Percentiles rank a stretch among this genome's conserved stretches.
Conservation (phyloP, 2,888 invertebrate species). For the Synergus laeviventris region DNA sequence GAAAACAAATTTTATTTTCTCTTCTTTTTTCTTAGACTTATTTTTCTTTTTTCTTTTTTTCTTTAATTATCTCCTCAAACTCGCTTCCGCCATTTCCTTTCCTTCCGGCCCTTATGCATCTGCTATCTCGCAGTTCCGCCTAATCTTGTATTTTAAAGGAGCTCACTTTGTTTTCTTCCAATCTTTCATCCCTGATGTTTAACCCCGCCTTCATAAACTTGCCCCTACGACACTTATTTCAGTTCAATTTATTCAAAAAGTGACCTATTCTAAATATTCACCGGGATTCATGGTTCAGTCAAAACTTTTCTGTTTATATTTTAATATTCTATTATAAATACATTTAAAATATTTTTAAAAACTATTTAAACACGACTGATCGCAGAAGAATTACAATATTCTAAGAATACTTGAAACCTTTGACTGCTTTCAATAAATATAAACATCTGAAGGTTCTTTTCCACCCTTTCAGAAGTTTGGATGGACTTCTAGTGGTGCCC, state of each 20-base stretch:
- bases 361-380: no score
- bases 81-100: slow-evolving; percentile 41
- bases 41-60: slow-evolving; percentile 47
- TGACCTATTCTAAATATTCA: slow-evolving; percentile 38
- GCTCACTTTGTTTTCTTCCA: slow-evolving; percentile 39
- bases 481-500: no score
- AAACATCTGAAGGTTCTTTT: no score
- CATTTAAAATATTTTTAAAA: no score
- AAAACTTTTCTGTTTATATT: background rate
- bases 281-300: slow-evolving; percentile 48
- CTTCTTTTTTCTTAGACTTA: slow-evolving; percentile 31
- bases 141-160: slow-evolving; percentile 41
- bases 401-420: background rate
- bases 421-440: no score
- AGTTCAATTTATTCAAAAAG: slow-evolving; percentile 32
- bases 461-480: no score
- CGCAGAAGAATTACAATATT: background rate
- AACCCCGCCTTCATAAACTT: slow-evolving; percentile 45
- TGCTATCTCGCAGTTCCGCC: slow-evolving; percentile 53
- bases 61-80: background rate
- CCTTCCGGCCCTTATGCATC: slow-evolving; percentile 49
- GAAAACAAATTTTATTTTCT: slow-evolving; percentile 35
- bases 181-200: slow-evolving; percentile 45
- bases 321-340: background rate
- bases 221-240: slow-evolving; percentile 44